These are phyloP conservation scores for Hylia prasina DNA, from an alignment of 2,113 vertebrate genomes.

Conservation along the genomic window DNA sequence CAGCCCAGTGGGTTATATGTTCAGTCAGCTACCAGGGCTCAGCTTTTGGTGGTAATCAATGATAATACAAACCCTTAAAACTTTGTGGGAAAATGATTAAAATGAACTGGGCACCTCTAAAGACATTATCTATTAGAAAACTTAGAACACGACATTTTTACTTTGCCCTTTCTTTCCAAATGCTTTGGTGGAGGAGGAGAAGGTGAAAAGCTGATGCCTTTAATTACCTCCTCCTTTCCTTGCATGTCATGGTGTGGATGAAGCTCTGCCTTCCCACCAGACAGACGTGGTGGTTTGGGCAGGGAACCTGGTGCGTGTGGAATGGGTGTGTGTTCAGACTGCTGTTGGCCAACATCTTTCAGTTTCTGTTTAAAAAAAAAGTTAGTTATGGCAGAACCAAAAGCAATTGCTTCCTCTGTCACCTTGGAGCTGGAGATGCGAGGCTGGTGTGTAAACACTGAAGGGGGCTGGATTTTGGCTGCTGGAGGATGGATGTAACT, in stretches of 20 bases:
- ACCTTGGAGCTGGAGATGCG: neutral
- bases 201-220: neutral
- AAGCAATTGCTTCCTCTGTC: neutral
- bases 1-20: neutral
- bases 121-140: rapidly evolving
- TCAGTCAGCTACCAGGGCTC: neutral
- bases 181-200: neutral
- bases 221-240: neutral
- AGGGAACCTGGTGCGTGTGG: neutral
- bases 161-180: neutral
- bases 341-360: neutral
- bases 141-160: neutral
- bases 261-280: neutral
- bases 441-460: neutral
- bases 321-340: neutral
- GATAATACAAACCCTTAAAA: neutral
- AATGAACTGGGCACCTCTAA: neutral
- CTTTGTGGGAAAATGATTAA: neutral
- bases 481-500: neutral
- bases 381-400: neutral
- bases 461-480: neutral
- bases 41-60: neutral
- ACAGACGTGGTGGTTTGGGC: rapidly evolving
- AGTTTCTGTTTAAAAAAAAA: neutral
- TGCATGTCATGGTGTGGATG: neutral